These are phyloP conservation scores for Takifugu bimaculatus DNA, from an alignment of 2,113 vertebrate genomes.

Conservation along the genomic window DNA sequence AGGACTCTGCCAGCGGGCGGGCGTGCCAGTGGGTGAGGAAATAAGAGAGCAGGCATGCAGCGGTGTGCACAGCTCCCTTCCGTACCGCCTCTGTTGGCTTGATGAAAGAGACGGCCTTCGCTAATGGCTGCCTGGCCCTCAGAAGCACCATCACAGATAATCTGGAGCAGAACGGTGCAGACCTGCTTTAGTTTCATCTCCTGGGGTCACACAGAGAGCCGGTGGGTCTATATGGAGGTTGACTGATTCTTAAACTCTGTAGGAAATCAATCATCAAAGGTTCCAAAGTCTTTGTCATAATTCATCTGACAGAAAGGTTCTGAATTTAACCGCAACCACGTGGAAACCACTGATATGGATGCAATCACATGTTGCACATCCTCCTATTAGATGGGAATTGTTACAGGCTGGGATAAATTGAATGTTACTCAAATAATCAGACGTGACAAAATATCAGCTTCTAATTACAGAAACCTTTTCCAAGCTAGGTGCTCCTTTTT, in stretches of 20 bases:
- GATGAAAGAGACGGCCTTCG: conserved; percentile 72
- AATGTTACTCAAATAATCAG: neutral
- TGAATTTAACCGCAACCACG: neutral
- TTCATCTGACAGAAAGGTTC: neutral
- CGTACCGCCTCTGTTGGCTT: conserved; percentile 53
- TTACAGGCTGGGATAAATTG: neutral
- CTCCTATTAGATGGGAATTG: neutral
- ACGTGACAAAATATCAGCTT: neutral
- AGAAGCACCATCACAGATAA: conserved; percentile 44
- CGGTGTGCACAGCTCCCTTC: conserved; percentile 52
- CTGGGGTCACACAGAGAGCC: neutral
- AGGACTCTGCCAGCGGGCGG: conserved; percentile 45
- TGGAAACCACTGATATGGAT: neutral
- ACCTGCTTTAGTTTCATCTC: neutral
- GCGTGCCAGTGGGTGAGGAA: conserved; percentile 67
- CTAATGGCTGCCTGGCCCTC: conserved; percentile 61
- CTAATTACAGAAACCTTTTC: no score
- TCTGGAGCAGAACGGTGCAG: conserved; percentile 8
- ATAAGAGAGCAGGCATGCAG: conserved; percentile 67
- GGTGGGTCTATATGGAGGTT: neutral
- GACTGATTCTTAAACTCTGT: neutral
- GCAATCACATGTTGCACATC: neutral
- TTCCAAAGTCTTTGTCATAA: neutral
- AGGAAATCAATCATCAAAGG: neutral
- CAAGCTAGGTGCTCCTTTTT: no score